Percentiles rank a stretch among this genome's conserved stretches.
Evolutionary conservation across 2,797 vertebrate species (phyloP).

Genomic region (Hydrolagus colliei): DNA sequence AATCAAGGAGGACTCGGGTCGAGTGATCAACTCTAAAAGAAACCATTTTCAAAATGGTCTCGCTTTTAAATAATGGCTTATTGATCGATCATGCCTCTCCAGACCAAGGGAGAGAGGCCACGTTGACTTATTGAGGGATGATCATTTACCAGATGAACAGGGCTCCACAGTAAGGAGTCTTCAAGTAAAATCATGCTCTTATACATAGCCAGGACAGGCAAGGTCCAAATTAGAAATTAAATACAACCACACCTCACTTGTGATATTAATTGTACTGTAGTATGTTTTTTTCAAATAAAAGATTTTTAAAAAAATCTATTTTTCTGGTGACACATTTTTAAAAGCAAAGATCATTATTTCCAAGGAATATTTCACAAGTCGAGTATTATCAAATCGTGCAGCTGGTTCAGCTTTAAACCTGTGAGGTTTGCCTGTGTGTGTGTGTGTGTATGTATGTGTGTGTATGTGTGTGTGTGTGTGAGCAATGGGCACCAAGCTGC

Average conservation of each 20-base stretch:
- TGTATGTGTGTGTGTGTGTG: neutral
- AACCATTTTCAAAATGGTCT: too few relatives aligned
- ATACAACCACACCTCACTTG: neutral
- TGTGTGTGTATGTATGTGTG: neutral
- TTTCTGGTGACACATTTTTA: neutral
- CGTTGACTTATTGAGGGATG: neutral
- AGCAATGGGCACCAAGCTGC: slow-evolving; percentile 1
- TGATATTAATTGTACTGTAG: neutral
- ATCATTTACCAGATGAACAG: neutral
- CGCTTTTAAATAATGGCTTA: neutral
- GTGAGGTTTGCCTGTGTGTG: slow-evolving; percentile 17
- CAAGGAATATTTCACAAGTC: neutral
- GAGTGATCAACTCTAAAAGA: neutral
- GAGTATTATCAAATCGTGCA: neutral
- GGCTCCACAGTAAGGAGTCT: neutral
- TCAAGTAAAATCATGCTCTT: neutral
- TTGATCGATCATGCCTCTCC: slow-evolving; percentile 6
- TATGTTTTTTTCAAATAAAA: too few relatives aligned
- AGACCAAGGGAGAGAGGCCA: neutral
- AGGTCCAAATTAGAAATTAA: neutral
- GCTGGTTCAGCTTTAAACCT: slow-evolving; percentile 1
- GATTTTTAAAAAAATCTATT: neutral
- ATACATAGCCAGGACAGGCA: neutral
- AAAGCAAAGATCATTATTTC: slow-evolving; percentile 16
- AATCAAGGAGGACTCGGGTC: neutral